These are phyloP conservation scores for Oenanthe melanoleuca DNA, from an alignment of 2,113 vertebrate species.

Conservation along the genomic window DNA sequence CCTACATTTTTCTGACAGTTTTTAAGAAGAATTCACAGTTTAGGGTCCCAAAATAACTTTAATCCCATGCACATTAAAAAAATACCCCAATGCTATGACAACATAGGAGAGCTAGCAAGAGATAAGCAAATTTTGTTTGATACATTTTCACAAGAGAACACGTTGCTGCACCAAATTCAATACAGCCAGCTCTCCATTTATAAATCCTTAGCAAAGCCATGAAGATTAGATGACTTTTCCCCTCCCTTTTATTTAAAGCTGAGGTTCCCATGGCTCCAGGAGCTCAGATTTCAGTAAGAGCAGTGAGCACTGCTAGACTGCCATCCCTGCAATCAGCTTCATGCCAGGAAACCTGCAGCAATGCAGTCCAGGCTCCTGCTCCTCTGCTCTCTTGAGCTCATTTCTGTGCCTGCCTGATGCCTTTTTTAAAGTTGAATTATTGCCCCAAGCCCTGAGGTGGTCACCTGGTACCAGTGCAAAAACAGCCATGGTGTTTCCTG, in stretches of 20 bases:
- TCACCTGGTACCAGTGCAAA: not conserved
- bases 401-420: not conserved
- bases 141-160: not conserved
- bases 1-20: not conserved
- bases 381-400: not conserved
- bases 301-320: not conserved
- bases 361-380: not conserved
- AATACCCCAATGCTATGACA: not conserved
- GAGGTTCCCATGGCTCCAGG: not conserved
- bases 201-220: not conserved
- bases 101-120: not conserved
- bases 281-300: not conserved
- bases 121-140: constrained; percentile 14
- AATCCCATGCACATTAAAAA: not conserved
- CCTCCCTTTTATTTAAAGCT: not conserved
- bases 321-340: not conserved
- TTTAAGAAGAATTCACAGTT: constrained; percentile 30
- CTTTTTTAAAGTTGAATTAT: not conserved
- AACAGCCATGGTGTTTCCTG: not conserved
- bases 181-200: not conserved
- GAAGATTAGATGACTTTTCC: not conserved
- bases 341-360: not conserved
- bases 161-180: not conserved
- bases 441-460: not conserved
- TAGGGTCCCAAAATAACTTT: constrained; percentile 35